Evolutionary conservation across 2,113 vertebrate species (phyloP), one percentile per base, ranked within the genome.

Genomic region (Turdus rufiventris): DNA sequence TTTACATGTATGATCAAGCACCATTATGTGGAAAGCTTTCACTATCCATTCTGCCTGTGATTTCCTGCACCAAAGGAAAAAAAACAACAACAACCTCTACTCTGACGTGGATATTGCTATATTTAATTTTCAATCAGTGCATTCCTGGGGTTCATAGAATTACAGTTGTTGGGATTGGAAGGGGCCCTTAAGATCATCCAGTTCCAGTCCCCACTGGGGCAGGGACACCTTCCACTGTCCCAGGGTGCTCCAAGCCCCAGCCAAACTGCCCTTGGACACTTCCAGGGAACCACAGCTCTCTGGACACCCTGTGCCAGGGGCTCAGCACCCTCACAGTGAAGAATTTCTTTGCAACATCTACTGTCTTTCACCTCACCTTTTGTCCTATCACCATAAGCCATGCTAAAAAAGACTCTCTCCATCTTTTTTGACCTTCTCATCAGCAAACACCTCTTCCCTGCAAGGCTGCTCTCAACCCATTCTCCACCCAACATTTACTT

Each of bases 121-220:
- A 38, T 38, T 38, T 38, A 38, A 38, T 38, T 38, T 38, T 88
- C 63, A 91, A 82, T 88, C 95, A 91, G 78, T 85, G 77, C n/a
- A 20, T 11, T 81, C 54, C 72, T 79, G 73, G 40, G 29, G 9
- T 34, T 47, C 28, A 40, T 1, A 14, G n/a, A 74, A 67, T 40
- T 61, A 81, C 40, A 53, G 38, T 38, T 9, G 38, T 13, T 45
- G 25, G 29, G 33, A 18, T 47, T 85, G 25, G 8, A 78, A 85
- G 14, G 9, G 12, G 23, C 14, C 12, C 60, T 31, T 31, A 26
- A 26, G 24, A 23, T 33, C 0, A 1, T 14, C 12, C 18, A 5
- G 9, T 9, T 53, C 45, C 51, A 72, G 15, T 8, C 9, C 16
- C 8, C 5, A 14, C 19, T 21, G 6, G 19, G 17, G 8, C 28